Percentiles rank a stretch among this genome's conserved stretches.
Conservation (phyloP, 2,113 vertebrate species). For the Pedionomus torquatus region DNA sequence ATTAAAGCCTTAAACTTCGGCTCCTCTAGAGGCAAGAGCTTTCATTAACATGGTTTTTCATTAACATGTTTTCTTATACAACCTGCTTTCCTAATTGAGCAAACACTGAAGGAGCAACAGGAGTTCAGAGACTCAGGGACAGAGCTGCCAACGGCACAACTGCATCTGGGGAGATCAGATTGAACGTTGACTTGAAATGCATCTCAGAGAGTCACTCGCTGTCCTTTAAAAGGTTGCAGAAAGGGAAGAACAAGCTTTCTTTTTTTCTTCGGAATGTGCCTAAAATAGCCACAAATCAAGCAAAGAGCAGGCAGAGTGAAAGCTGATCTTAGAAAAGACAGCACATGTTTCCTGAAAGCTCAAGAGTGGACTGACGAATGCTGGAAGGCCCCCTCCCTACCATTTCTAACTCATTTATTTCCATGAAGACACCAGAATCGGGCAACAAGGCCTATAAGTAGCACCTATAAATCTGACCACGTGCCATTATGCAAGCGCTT, state of each 20-base stretch:
- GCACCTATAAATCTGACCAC: neutral
- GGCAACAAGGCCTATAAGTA: neutral
- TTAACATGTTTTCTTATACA: constrained; percentile 21
- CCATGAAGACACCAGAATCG: neutral
- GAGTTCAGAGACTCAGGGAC: neutral
- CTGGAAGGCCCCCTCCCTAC: neutral
- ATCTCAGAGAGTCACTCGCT: neutral
- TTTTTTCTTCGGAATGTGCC: neutral
- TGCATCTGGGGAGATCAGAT: neutral
- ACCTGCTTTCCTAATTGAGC: neutral
- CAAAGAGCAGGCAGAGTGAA: neutral
- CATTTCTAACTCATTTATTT: neutral
- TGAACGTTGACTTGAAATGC: neutral
- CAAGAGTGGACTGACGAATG: neutral
- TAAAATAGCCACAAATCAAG: neutral
- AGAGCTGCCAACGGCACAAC: neutral
- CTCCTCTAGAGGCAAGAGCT: neutral
- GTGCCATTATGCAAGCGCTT: neutral
- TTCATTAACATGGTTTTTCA: constrained; percentile 27
- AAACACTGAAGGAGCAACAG: neutral
- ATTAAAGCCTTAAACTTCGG: neutral
- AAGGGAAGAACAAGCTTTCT: neutral
- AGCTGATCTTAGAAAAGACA: neutral
- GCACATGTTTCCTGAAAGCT: neutral
- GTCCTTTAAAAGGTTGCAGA: neutral